phyloP scores from a whole-genome alignment of 1,140 invertebrate genomes.

The Apis mellifera region Amel_HAv3.1 CM009944.2:10040001-10040500 shows the following conservation, averaged over 20 bases:
- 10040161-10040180: constrained; percentile 68
- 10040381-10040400: constrained; percentile 52
- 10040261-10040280: constrained; percentile 79
- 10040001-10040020: neutral
- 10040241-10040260: constrained; percentile 84
- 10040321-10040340: constrained; percentile 85
- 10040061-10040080: constrained; percentile 15
- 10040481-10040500: no score
- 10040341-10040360: constrained; percentile 81
- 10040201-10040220: constrained; percentile 80
- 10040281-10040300: constrained; percentile 83
- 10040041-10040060: neutral
- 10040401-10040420: neutral
- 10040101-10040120: constrained; percentile 37
- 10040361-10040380: constrained; percentile 76
- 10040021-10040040: neutral
- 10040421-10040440: neutral
- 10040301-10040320: constrained; percentile 83
- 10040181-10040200: constrained; percentile 71
- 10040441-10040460: no score
- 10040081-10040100: neutral
- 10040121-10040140: constrained; percentile 28
- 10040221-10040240: constrained; percentile 84
- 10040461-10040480: neutral
- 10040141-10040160: constrained; percentile 53